These are phyloP conservation scores for Brachypteracias leptosomus DNA, from an alignment of 2,113 vertebrate genomes.

Conservation along the genomic window DNA sequence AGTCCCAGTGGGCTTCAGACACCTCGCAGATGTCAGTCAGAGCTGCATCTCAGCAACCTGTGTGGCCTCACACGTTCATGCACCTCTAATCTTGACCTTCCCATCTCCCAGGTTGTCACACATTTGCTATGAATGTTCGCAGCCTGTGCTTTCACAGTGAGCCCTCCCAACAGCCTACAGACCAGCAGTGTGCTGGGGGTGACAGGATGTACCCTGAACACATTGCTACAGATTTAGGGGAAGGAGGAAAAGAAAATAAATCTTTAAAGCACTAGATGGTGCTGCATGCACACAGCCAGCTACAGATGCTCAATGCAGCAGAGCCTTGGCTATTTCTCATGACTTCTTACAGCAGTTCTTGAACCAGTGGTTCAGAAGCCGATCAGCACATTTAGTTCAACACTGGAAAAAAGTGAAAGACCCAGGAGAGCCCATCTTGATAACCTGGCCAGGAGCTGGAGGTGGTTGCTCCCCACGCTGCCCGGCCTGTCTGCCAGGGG, in stretches of 20 bases:
- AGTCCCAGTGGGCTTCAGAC: not conserved
- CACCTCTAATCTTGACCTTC: not conserved
- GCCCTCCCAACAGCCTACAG: fast-evolving
- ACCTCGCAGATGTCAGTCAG: fast-evolving
- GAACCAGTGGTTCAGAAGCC: not conserved
- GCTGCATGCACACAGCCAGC: not conserved
- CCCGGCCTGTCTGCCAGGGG: fast-evolving
- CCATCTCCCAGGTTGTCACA: not conserved
- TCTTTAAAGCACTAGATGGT: slow-evolving; percentile 67
- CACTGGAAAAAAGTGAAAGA: not conserved
- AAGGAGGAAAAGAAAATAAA: not conserved
- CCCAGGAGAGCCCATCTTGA: not conserved
- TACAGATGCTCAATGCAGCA: fast-evolving
- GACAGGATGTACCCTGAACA: too few species aligned
- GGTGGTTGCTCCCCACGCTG: not conserved
- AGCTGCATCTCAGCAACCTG: not conserved
- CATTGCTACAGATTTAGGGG: fast-evolving
- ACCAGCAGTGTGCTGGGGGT: fast-evolving
- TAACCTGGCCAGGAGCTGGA: not conserved
- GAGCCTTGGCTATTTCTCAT: fast-evolving
- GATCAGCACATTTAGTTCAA: not conserved
- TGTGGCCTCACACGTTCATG: fast-evolving
- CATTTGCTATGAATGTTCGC: fast-evolving
- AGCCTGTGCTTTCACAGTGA: fast-evolving
- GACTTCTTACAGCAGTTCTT: not conserved